Percentiles rank a stretch among this genome's conserved stretches.
Conservation (phyloP, 2,113 vertebrate species). For the Chloebia gouldiae region DNA sequence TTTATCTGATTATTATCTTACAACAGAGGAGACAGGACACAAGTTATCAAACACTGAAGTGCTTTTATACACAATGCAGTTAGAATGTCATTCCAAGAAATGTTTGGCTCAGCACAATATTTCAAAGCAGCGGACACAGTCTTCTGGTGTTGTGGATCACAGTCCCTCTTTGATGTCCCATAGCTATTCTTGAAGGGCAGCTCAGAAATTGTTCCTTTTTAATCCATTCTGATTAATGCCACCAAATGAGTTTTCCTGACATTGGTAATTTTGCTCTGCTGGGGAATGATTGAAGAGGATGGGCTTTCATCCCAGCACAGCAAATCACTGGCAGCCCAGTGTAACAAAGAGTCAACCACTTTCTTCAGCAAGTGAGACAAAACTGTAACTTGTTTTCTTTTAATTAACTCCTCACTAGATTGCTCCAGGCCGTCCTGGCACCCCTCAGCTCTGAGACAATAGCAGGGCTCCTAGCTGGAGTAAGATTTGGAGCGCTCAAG, state of each 20-base stretch:
- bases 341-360: neutral
- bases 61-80: neutral
- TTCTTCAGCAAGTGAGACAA: conserved; percentile 14
- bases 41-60: neutral
- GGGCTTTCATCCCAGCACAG: conserved; percentile 14
- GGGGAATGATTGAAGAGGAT: conserved; percentile 16
- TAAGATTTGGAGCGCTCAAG: neutral
- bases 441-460: conserved; percentile 36
- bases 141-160: neutral
- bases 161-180: conserved; percentile 23
- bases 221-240: conserved; percentile 61
- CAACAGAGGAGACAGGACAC: neutral
- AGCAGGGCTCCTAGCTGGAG: neutral
- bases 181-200: conserved; percentile 15
- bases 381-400: conserved; percentile 59
- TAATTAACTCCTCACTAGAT: conserved; percentile 63
- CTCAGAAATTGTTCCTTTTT: conserved; percentile 9
- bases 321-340: neutral
- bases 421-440: conserved; percentile 5
- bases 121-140: neutral
- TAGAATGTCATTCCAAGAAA: neutral
- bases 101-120: neutral
- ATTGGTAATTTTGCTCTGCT: conserved; percentile 2
- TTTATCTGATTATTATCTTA: neutral
- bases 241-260: conserved; percentile 54